Conservation (phyloP, 2,113 vertebrate species). For the Xyliphius kryptos region DNA sequence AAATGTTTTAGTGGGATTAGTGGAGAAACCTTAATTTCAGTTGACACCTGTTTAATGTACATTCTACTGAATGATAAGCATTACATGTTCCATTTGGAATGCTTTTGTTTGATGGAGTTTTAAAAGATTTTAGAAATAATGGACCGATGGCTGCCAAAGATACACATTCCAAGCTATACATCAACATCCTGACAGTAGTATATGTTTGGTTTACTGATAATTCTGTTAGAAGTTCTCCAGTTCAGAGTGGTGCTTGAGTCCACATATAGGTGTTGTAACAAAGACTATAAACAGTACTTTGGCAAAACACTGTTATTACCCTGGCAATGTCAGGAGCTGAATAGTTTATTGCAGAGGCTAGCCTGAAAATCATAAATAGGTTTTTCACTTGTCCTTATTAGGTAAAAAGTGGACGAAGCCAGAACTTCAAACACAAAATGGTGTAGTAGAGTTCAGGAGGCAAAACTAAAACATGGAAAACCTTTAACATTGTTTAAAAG, state of each 20-base stretch:
- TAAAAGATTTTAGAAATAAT: no score
- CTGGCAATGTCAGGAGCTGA: constrained; percentile 25
- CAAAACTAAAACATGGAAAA: no score
- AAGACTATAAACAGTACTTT: constrained; percentile 3
- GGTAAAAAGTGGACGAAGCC: constrained; percentile 9
- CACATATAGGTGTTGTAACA: constrained; percentile 36
- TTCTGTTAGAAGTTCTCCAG: constrained; percentile 23
- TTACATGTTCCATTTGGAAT: constrained; percentile 37
- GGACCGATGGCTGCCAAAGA: constrained; percentile 32
- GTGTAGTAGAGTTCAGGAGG: no score
- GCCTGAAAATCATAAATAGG: constrained; percentile 22
- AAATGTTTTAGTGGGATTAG: constrained; percentile 31
- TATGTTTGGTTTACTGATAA: constrained; percentile 33
- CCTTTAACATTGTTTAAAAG: no score
- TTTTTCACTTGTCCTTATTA: constrained; percentile 19
- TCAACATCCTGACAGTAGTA: constrained; percentile 28
- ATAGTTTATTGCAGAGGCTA: constrained; percentile 16
- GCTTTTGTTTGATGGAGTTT: constrained; percentile 42
- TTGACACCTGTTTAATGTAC: constrained; percentile 30
- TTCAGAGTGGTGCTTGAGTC: constrained; percentile 19
- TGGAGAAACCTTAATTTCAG: constrained; percentile 32
- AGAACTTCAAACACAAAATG: background rate
- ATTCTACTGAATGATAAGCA: constrained; percentile 54
- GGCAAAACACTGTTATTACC: constrained; percentile 14
- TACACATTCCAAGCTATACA: constrained; percentile 18